Conservation (phyloP, 1,140 invertebrate species). For the Aphelinus atriplicis region DNA sequence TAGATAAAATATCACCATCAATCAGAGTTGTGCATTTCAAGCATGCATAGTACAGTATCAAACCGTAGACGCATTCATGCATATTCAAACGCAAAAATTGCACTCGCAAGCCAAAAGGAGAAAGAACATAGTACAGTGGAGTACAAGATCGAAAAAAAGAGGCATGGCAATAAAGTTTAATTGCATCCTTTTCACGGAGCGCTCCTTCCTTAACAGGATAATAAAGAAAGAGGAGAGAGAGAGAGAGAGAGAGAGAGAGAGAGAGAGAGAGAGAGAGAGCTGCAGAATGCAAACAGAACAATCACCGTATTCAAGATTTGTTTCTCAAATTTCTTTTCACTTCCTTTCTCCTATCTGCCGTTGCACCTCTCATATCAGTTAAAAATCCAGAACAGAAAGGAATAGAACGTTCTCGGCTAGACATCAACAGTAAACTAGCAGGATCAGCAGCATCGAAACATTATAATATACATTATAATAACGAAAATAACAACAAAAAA, state of each 20-base stretch:
- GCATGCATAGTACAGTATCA: too few species aligned
- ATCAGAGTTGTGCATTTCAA: too few species aligned
- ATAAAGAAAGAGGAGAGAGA: not conserved
- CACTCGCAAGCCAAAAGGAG: conserved; percentile 1
- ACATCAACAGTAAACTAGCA: too few species aligned
- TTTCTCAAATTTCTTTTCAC: conserved; percentile 14
- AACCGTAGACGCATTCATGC: not conserved
- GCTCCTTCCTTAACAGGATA: too few species aligned
- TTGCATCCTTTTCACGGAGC: conserved; percentile 15
- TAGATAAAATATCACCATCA: too few species aligned
- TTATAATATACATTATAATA: too few species aligned
- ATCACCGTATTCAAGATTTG: conserved; percentile 15
- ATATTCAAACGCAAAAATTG: conserved; percentile 25
- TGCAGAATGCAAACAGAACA: not conserved
- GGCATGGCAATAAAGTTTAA: conserved; percentile 24
- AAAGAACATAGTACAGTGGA: not conserved
- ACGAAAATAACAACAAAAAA: too few species aligned
- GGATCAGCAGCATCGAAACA: not conserved
- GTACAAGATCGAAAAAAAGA: not conserved
- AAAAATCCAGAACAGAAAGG: not conserved
- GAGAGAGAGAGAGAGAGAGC: not conserved
- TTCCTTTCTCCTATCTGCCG: not conserved
- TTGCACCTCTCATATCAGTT: not conserved
- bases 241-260: not conserved
- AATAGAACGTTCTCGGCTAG: not conserved